Percentiles rank a stretch among this genome's conserved stretches.
phyloP scores from a whole-genome alignment of 2,888 invertebrate species.

The Xestia xanthographa region DNA sequence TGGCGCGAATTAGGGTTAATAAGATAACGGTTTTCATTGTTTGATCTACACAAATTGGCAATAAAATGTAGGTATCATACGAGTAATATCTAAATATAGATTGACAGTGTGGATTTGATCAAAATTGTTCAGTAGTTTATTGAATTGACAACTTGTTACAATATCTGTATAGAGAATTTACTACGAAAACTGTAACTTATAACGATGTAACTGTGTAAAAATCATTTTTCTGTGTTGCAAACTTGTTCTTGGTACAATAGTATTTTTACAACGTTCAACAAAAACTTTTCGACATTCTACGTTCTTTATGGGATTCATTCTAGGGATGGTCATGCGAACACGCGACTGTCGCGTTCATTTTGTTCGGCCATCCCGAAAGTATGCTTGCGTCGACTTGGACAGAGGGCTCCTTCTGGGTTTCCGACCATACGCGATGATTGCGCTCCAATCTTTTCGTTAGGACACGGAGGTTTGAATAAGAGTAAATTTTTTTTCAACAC shows the following conservation, averaged over 20 bases:
- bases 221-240: neutral
- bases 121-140: neutral
- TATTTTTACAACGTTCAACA: neutral
- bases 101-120: neutral
- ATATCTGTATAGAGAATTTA: neutral
- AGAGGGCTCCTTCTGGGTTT: neutral
- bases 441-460: neutral
- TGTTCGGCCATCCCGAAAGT: neutral
- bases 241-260: neutral
- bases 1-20: neutral
- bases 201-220: neutral
- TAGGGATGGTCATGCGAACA: neutral
- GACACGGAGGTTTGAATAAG: neutral
- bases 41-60: neutral
- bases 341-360: neutral
- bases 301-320: neutral
- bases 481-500: neutral
- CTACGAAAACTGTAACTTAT: constrained; percentile 5
- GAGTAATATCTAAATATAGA: neutral
- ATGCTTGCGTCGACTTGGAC: neutral
- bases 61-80: neutral
- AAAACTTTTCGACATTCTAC: neutral
- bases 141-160: neutral
- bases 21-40: neutral
- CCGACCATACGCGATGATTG: neutral